phyloP scores from a whole-genome alignment of 2,113 vertebrate species.

The Hemiscyllium ocellatum region DNA sequence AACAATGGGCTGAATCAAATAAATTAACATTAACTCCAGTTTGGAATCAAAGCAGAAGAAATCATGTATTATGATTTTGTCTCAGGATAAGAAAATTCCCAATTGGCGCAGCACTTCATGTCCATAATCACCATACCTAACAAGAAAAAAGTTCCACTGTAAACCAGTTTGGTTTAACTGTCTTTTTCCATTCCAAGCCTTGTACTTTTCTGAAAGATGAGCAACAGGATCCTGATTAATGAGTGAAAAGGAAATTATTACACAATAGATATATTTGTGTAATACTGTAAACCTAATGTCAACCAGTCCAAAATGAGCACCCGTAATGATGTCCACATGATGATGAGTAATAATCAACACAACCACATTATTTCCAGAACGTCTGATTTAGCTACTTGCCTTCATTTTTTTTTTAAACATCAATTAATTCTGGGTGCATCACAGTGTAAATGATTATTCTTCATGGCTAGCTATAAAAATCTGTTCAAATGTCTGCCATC shows the following conservation, averaged over 20 bases:
- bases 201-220: background rate
- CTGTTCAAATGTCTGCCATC: background rate
- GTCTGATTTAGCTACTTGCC: background rate
- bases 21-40: background rate
- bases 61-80: background rate
- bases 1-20: background rate
- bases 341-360: conserved; percentile 23
- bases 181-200: background rate
- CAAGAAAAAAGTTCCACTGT: background rate
- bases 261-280: background rate
- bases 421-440: background rate
- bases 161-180: background rate
- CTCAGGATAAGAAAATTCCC: background rate
- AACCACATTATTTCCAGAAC: conserved; percentile 26
- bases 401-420: background rate
- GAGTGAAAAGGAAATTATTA: background rate
- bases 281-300: background rate
- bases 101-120: background rate
- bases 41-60: background rate
- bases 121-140: background rate
- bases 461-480: background rate
- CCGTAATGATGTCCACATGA: conserved; percentile 15
- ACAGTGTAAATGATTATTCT: background rate
- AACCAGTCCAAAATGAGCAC: background rate
- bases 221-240: background rate